A percentile compares a stretch with the other conserved stretches of the same genome.
Conservation (phyloP, 1,140 invertebrate genomes). For the Micrasema longulum region DNA sequence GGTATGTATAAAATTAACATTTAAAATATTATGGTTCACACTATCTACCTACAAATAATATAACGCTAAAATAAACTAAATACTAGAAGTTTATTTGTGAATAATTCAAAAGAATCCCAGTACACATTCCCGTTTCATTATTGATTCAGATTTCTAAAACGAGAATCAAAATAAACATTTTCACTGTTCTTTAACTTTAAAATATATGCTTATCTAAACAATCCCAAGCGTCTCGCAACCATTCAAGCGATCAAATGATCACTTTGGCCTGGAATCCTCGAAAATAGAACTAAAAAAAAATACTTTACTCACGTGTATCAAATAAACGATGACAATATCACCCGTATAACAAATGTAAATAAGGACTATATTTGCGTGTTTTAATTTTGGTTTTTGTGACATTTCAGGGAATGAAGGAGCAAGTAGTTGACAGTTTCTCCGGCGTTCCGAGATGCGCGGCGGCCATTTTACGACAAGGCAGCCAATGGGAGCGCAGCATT, state of each 20-base stretch:
- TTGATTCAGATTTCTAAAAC: too few species aligned
- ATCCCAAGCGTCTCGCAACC: constrained; percentile 42
- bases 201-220: constrained; percentile 32
- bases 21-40: too few species aligned
- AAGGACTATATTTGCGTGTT: background rate
- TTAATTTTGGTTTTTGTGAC: background rate
- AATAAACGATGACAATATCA: background rate
- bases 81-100: too few species aligned
- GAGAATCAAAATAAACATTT: too few species aligned
- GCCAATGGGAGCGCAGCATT: constrained; percentile 27
- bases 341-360: background rate
- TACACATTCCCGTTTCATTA: too few species aligned
- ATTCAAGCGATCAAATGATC: constrained; percentile 48
- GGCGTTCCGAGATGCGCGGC: constrained; percentile 41
- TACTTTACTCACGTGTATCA: constrained; percentile 1
- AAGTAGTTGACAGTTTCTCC: constrained; percentile 48
- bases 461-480: constrained; percentile 36
- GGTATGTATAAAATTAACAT: too few species aligned
- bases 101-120: too few species aligned
- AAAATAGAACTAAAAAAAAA: constrained; percentile 41
- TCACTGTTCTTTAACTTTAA: too few species aligned
- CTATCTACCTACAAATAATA: too few species aligned
- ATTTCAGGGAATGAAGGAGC: constrained; percentile 13
- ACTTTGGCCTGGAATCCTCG: constrained; percentile 41
- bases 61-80: too few species aligned